These are phyloP conservation scores for Gasteruption jaculator DNA, from an alignment of 2,888 invertebrate species.

Conservation along the genomic window DNA sequence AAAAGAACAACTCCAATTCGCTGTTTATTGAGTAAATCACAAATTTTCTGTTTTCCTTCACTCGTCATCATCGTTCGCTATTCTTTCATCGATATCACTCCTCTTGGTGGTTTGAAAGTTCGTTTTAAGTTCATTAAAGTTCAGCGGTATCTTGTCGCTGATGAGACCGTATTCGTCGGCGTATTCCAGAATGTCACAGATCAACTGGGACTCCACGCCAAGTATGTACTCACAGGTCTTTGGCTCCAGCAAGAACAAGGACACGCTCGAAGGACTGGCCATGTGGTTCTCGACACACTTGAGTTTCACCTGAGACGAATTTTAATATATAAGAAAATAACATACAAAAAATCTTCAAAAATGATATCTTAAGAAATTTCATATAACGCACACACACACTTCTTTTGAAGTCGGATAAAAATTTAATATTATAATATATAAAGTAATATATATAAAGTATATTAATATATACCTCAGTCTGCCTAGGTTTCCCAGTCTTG, in stretches of 20 bases:
- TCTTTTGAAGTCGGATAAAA: too few species aligned
- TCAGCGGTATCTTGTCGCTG: conserved; percentile 39
- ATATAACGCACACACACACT: too few species aligned
- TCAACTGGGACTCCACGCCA: conserved; percentile 88
- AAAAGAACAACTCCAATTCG: too few species aligned
- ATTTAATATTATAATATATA: too few species aligned
- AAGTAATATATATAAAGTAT: conserved; percentile 1
- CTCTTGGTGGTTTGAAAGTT: conserved; percentile 27
- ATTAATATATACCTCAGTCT: conserved; percentile 65
- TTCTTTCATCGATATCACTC: conserved; percentile 37
- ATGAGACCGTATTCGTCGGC: conserved; percentile 76
- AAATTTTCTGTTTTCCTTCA: neutral
- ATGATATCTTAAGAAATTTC: too few species aligned
- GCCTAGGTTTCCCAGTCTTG: conserved; percentile 70
- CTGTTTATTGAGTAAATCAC: too few species aligned
- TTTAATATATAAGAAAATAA: neutral
- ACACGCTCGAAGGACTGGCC: conserved; percentile 74
- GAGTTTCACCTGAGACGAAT: conserved; percentile 59
- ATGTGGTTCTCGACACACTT: conserved; percentile 68
- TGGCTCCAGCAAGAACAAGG: conserved; percentile 86
- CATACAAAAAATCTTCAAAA: neutral
- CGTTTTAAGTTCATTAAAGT: conserved; percentile 35
- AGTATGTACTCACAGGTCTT: conserved; percentile 90
- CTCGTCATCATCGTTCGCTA: conserved; percentile 44
- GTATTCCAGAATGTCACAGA: conserved; percentile 78